These are phyloP conservation scores for Hirtodrosophila alboralis DNA, from an alignment of 2,888 invertebrate species.

Conservation along the genomic window DNA sequence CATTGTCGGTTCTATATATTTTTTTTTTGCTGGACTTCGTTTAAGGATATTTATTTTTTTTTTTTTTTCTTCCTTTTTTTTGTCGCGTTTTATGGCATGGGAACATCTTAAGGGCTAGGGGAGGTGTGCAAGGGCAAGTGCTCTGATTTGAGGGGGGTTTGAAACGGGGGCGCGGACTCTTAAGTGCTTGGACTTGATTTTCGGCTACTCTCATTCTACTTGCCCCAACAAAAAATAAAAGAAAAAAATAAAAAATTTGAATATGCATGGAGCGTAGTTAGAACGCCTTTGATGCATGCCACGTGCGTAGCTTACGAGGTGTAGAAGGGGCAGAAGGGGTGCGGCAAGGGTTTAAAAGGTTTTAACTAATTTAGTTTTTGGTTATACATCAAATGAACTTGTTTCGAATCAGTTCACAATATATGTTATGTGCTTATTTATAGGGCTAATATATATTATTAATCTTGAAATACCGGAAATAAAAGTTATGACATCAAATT, in stretches of 20 bases:
- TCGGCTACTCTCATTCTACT: conserved; percentile 63
- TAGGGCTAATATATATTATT: no score
- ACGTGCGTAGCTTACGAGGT: conserved; percentile 53
- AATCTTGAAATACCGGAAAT: no score
- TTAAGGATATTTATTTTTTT: conserved; percentile 11
- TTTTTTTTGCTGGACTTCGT: conserved; percentile 19
- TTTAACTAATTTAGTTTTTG: background rate
- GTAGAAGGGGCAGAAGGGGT: background rate
- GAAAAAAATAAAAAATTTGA: conserved; percentile 66
- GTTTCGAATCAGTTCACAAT: no score
- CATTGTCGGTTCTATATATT: no score
- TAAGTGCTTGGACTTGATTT: conserved; percentile 76
- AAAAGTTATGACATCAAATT: no score
- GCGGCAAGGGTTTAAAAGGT: background rate
- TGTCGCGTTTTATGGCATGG: conserved; percentile 70
- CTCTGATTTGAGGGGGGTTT: conserved; percentile 44
- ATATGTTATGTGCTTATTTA: no score
- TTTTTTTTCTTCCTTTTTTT: no score
- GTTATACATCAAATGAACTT: no score
- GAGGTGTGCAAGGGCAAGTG: conserved; percentile 20
- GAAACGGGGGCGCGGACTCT: conserved; percentile 35
- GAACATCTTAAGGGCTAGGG: conserved; percentile 32
- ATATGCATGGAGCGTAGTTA: conserved; percentile 63
- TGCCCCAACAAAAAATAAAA: no score
- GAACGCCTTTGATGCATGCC: conserved; percentile 56